Base-by-base conservation (phyloP, 2,888 invertebrate species). In the Enoplolaimus lenunculus region DNA sequence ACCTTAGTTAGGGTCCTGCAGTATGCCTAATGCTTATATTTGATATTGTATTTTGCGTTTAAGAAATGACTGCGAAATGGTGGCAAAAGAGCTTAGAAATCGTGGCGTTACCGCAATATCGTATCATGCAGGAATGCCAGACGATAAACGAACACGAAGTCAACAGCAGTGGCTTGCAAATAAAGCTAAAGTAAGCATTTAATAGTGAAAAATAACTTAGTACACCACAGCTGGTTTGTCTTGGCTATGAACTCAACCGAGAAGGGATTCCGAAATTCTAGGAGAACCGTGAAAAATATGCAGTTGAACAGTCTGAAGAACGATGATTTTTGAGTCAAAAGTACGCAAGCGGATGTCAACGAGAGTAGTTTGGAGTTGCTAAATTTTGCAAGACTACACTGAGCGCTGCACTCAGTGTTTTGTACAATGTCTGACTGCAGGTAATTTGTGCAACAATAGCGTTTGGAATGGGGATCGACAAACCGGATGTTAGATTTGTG, bases 401-500 rank as follows among this genome's bases (percentile, higher is more conserved):
- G n/a, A n/a, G n/a, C n/a, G n/a, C n/a, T n/a, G n/a, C n/a, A n/a
- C n/a, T n/a, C n/a, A n/a, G n/a, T n/a, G n/a, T n/a, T n/a, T n/a
- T n/a, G n/a, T n/a, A n/a, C n/a, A n/a, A n/a, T n/a, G n/a, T n/a
- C n/a, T n/a, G n/a, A n/a, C n/a, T n/a, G n/a, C 78, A 86, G 84
- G 89, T 88, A 28, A 89, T 94, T 35, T 87, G 92, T 30, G 93
- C 93, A 0, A 94, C 94, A 0, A 88, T 93, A 72, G 93, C 77
- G 0, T 79, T 79, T 68, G 93, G 94, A 13, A 88, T 94, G 87
- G 93, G 93, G 0, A 93, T 94, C 75, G 93, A 98, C 82, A 98
- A 98, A 82, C 86, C 92, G 1, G 88, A 93, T 83, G 93, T 93
- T 0, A 85, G 91, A 71, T 93, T 91, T 84, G 91, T 94, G 0